Percentiles rank a stretch among this genome's conserved stretches.
phyloP scores from a whole-genome alignment of 2,113 vertebrate genomes.

The Ailuropoda melanoleuca region DNA sequence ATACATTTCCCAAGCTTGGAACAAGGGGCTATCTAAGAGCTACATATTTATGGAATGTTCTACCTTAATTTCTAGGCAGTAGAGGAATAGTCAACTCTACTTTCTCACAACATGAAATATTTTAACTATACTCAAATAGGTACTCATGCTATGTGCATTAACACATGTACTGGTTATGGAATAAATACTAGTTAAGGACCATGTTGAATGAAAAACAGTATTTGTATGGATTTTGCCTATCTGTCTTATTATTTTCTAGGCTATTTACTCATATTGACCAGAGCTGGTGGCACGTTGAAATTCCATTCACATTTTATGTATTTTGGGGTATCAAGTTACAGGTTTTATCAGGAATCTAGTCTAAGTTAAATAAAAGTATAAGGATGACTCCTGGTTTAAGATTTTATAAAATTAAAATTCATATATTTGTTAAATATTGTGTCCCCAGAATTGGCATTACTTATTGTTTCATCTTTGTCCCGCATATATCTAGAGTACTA shows the following conservation, averaged over 20 bases:
- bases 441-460: background rate
- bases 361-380: conserved; percentile 36
- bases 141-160: background rate
- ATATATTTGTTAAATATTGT: conserved; percentile 11
- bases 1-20: conserved; percentile 28
- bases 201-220: conserved; percentile 3
- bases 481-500: background rate
- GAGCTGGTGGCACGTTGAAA: conserved; percentile 7
- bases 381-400: conserved; percentile 2
- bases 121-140: background rate
- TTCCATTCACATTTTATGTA: conserved; percentile 38
- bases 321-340: conserved; percentile 31
- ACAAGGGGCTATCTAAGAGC: background rate
- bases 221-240: conserved; percentile 2
- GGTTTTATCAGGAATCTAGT: background rate
- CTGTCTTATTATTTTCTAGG: conserved; percentile 40
- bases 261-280: conserved; percentile 34
- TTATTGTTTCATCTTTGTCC: conserved; percentile 31
- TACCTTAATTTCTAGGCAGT: conserved; percentile 29
- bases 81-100: background rate
- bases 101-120: conserved; percentile 42
- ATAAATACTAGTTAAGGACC: background rate
- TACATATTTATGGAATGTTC: background rate
- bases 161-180: background rate
- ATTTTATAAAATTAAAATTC: conserved; percentile 49